Percentiles rank a stretch among this genome's conserved stretches.
Evolutionary conservation across 1,140 invertebrate genomes (phyloP).

Genomic region (Bombus breviceps): DNA sequence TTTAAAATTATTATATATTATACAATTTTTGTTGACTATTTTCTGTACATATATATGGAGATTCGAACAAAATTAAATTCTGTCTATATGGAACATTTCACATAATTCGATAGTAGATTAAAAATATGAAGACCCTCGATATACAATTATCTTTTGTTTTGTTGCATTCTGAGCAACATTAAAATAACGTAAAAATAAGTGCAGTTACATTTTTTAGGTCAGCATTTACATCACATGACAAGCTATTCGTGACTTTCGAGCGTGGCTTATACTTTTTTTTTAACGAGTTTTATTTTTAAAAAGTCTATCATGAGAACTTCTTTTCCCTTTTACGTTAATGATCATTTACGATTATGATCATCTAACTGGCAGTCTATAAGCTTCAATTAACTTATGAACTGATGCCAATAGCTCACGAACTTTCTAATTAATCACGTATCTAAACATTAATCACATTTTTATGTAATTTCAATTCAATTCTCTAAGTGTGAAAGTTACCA

Average conservation of each 20-base stretch:
- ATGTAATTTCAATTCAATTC: not conserved
- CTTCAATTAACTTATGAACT: not conserved
- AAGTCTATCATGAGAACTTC: not conserved
- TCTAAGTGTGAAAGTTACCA: not conserved
- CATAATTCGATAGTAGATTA: not conserved
- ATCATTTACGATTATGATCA: not conserved
- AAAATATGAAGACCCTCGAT: fast-evolving
- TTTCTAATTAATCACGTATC: not conserved
- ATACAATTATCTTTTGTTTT: not conserved
- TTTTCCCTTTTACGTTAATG: not conserved
- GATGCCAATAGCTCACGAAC: not conserved
- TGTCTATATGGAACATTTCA: not conserved
- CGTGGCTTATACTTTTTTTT: not conserved
- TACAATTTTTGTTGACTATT: too few relatives aligned
- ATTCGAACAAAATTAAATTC: too few relatives aligned
- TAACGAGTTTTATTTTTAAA: conserved; percentile 1
- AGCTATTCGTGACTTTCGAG: not conserved
- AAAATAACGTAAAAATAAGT: not conserved
- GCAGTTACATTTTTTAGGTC: not conserved
- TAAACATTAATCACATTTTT: not conserved
- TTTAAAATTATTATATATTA: too few relatives aligned
- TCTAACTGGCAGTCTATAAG: not conserved
- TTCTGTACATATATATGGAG: too few relatives aligned
- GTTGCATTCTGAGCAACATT: not conserved
- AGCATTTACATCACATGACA: not conserved